Base-by-base conservation (phyloP, 1,140 invertebrate species). In the Popillia japonica region DNA sequence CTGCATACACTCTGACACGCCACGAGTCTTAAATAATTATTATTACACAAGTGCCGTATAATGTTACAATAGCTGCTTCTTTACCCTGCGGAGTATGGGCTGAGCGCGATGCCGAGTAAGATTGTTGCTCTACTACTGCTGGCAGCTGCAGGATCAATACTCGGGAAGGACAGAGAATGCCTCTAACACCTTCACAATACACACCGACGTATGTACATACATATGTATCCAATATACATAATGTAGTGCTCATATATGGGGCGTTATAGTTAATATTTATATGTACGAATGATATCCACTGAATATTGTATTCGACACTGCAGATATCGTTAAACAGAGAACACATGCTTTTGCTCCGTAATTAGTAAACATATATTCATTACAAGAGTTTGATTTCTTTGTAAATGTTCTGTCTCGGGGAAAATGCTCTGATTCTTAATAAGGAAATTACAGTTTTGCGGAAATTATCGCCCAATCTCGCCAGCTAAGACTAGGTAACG, bases 21-120 rank as follows among this genome's bases (percentile, higher is more conserved):
- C 44, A n/a, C 11, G 11, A 48, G 44, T 48, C 44, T 48, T 48
- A 48, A 48, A 48, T 48, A 48, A 48, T 48, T 48, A 48, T 48
- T 48, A 48, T n/a, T 48, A n/a, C 44, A 48, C 11, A 48, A 48
- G 44, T 48, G 44, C 44, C 17, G 44, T 48, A 11, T 48, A 48
- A 48, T 48, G 44, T 48, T 48, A 48, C 44, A 48, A 48, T 48
- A 48, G n/a, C n/a, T n/a, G 44, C 11, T 48, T 48, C 44, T 48
- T 48, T 48, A 48, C 17, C 11, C 44, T 48, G 44, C 44, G 44
- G 44, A 48, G 44, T 14, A n/a, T 48, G 44, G 17, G n/a, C 44
- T n/a, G 44, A 48, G 44, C 17, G 11, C 44, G 44, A 48, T 48
- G 44, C 17, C 44, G 44, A 48, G 44, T n/a, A n/a, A n/a, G 44